Base-by-base conservation (phyloP, 2,888 invertebrate genomes). In the Galerucella pusilla region DNA sequence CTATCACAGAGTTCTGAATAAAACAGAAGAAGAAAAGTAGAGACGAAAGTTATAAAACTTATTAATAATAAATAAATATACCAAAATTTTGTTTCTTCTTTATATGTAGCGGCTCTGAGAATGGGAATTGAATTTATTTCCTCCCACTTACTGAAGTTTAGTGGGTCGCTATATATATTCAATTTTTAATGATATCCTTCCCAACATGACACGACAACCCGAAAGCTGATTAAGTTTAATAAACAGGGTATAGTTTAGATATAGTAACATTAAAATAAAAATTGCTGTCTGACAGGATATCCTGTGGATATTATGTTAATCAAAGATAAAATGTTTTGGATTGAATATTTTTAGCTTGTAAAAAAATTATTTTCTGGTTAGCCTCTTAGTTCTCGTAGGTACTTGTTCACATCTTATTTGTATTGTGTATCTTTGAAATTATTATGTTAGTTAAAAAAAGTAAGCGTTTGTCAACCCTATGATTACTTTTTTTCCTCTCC, bases 281-380 rank as follows among this genome's bases (percentile, higher is more conserved):
- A 54, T 54, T 54, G 54, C 54, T 54, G 54, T 54, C 54, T 54
- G 54, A 14, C 54, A 54, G 54, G 54, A 54, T 54, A 54, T 54
- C 54, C 54, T 54, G 54, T n/a, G 54, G 16, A 54, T 54, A 54
- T 54, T 14, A 54, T 54, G 5, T 52, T 54, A 54, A 7, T 7
- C 0, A 3, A 54, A 6, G n/a, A 5, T 7, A 54, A n/a, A 54
- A 54, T 14, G n/a, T n/a, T 12, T 49, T 12, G 11, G 14, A 49
- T 49, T 14, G 4, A 4, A 5, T 49, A 12, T 49, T 49, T 11
- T 14, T 2, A 49, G 14, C 14, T 11, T 49, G 14, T 14, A 54
- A 54, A n/a, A n/a, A 54, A 7, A n/a, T 2, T 14, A 54, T 54
- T 54, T 54, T 54, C 54, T 54, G 7, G 54, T 7, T 54, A 54